Evolutionary conservation across 2,888 invertebrate species (phyloP), one percentile per base, ranked within the genome.

Genomic region (Zygogramma bicolorata): DNA sequence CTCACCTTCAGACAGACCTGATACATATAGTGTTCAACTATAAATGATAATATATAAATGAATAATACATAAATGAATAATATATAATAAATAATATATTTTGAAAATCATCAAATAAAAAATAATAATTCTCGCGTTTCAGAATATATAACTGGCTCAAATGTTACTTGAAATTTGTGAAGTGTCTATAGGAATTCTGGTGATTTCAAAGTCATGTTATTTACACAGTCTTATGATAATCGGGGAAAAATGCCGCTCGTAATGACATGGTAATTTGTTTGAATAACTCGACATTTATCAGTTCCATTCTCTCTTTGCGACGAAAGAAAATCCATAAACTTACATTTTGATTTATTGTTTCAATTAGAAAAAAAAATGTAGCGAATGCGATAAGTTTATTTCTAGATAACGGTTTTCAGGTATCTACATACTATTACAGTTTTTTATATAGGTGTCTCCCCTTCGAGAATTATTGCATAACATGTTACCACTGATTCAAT

Each of bases 391-490:
- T 61, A 31, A n/a, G 7, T 46, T 20, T 27, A 6, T 18, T 27
- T 46, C 29, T 1, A 63, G 18, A 20, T 63, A 18, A 63, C 63
- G 49, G 63, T 63, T 63, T 46, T 31, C 46, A 29, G 18, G 18
- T n/a, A n/a, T n/a, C n/a, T n/a, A 13, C n/a, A 46, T n/a, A 63
- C 46, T 29, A 15, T 29, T 27, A 27, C 25, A 29, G 20, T 18
- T 53, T 53, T 53, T n/a, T 53, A 5, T 25, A n/a, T 10, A 53
- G n/a, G n/a, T n/a, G n/a, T n/a, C 53, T 10, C 46, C 46, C 38
- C 29, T 49, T 29, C 46, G 38, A 46, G 18, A 63, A 63, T n/a
- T 18, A 31, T 63, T 63, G 29, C 49, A 49, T 63, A 63, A 63
- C 13, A 13, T 18, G 29, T 42, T 63, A 42, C 15, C n/a, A 62